Evolutionary conservation across 2,888 invertebrate species (phyloP).

Genomic region (Eupithecia subfuscata): DNA sequence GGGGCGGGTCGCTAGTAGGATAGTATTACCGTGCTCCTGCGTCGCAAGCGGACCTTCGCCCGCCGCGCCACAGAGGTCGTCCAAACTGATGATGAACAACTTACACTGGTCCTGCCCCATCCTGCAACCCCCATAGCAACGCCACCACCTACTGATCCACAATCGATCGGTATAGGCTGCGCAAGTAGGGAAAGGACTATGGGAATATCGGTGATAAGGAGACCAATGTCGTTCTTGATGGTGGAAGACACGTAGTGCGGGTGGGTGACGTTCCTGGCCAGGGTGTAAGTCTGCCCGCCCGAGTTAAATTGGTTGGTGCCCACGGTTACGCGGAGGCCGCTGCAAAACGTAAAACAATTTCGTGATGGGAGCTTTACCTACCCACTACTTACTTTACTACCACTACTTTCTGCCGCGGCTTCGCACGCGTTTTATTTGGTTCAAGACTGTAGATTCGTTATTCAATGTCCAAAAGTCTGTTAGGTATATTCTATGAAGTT

Average conservation of each 20-base stretch:
- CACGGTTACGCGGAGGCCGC: conserved; percentile 37
- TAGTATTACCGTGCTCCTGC: too few species aligned
- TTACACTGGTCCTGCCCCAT: conserved; percentile 66
- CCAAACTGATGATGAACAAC: conserved; percentile 29
- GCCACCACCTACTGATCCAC: conserved; percentile 43
- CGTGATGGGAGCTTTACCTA: too few species aligned
- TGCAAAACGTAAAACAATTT: conserved; percentile 1
- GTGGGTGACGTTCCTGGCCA: conserved; percentile 64
- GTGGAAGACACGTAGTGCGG: conserved; percentile 54
- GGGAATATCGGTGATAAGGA: conserved; percentile 52
- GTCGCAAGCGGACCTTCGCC: too few species aligned
- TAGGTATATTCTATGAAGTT: too few species aligned
- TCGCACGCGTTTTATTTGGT: too few species aligned
- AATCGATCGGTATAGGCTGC: conserved; percentile 47
- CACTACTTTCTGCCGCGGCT: too few species aligned
- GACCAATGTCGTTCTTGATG: conserved; percentile 69
- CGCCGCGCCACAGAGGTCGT: too few species aligned
- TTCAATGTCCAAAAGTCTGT: too few species aligned
- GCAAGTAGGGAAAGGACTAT: conserved; percentile 45
- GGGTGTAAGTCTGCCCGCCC: conserved; percentile 57
- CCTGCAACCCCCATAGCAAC: conserved; percentile 57
- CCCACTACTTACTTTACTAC: too few species aligned
- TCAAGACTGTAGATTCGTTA: too few species aligned
- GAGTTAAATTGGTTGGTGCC: conserved; percentile 53
- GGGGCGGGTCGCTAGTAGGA: too few species aligned